Conservation (phyloP, 2,797 vertebrate species). For the Odontamblyopus rebecca region DNA sequence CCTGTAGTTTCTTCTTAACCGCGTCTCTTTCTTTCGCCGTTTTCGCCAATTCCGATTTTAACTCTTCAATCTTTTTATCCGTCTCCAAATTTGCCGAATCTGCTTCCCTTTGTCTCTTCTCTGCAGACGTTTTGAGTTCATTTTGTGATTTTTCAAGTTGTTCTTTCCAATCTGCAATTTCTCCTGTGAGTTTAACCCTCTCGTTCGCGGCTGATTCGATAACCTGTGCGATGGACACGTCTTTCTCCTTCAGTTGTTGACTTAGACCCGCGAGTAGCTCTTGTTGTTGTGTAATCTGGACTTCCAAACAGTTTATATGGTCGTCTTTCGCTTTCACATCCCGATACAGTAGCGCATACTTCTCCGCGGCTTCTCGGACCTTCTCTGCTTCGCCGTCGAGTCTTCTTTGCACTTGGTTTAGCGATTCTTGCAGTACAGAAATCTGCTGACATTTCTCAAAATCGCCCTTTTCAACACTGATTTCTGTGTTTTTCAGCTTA, state of each 20-base stretch:
- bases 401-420: conserved; percentile 59
- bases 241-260: conserved; percentile 84
- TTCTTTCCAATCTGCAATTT: conserved; percentile 61
- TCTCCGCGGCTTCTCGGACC: conserved; percentile 51
- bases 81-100: conserved; percentile 65
- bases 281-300: conserved; percentile 84
- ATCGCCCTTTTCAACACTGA: conserved; percentile 45
- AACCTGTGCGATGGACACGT: conserved; percentile 77
- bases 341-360: conserved; percentile 48
- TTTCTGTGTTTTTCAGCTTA: conserved; percentile 54
- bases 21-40: conserved; percentile 82
- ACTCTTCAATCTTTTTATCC: conserved; percentile 63
- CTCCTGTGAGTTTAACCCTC: conserved; percentile 77
- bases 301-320: conserved; percentile 67
- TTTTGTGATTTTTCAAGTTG: conserved; percentile 69
- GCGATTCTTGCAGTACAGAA: conserved; percentile 63
- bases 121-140: conserved; percentile 39
- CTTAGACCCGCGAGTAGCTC: conserved; percentile 80
- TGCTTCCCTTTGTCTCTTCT: conserved; percentile 51
- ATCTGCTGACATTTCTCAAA: conserved; percentile 57
- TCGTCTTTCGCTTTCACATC: conserved; percentile 74
- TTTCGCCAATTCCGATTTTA: conserved; percentile 68
- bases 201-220: conserved; percentile 82
- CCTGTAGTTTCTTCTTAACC: conserved; percentile 86
- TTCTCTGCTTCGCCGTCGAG: conserved; percentile 54